Evolutionary conservation across 2,113 vertebrate genomes (phyloP).

Genomic region (Columbina picui): DNA sequence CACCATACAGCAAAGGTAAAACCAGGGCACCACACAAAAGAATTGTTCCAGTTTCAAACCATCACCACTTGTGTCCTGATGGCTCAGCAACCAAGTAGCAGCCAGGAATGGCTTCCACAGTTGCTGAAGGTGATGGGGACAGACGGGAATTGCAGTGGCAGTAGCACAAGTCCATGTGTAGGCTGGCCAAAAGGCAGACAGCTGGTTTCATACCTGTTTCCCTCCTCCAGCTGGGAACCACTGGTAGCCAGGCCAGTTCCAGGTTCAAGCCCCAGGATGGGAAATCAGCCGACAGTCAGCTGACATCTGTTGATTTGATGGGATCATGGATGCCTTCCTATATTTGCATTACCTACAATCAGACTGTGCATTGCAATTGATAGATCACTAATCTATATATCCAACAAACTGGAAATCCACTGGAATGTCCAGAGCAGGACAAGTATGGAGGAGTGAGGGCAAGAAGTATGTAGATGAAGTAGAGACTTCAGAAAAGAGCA

Average conservation of each 20-base stretch:
- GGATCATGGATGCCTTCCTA: background rate
- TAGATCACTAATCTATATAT: background rate
- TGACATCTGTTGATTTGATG: background rate
- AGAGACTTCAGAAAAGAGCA: background rate
- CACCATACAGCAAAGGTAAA: background rate
- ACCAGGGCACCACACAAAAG: background rate
- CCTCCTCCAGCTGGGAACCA: background rate
- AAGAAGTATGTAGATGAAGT: background rate
- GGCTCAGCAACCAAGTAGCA: background rate
- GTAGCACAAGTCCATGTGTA: background rate
- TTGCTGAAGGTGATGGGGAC: background rate
- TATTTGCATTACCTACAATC: background rate
- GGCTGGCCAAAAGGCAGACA: background rate
- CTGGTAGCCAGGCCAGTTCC: background rate
- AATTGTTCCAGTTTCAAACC: background rate
- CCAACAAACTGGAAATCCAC: background rate
- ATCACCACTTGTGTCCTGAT: background rate
- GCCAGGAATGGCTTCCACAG: background rate
- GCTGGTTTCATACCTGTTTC: background rate
- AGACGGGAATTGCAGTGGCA: background rate
- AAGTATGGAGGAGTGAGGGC: background rate
- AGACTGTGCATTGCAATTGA: background rate
- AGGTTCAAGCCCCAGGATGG: background rate
- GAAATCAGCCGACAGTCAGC: background rate
- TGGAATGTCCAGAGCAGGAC: background rate